Percentiles rank a stretch among this genome's conserved stretches.
Evolutionary conservation across 2,888 invertebrate genomes (phyloP).

Genomic region (Drosophila engyochracea): DNA sequence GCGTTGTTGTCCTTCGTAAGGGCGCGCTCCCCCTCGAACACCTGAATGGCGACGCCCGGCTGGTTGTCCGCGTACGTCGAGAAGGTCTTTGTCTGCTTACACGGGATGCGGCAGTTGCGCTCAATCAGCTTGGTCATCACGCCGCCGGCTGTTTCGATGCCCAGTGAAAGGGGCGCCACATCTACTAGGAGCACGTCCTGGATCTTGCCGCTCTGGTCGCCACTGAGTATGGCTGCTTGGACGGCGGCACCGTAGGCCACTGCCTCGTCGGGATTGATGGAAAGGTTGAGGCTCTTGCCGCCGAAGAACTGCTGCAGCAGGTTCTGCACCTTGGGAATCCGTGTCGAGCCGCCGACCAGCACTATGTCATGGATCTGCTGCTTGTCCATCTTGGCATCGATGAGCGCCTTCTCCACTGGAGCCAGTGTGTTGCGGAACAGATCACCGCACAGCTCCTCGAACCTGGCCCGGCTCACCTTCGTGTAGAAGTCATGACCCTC

Average conservation of each 20-base stretch:
- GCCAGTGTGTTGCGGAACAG: slow-evolving; percentile 38
- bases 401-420: slow-evolving; percentile 39
- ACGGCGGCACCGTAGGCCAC: slow-evolving; percentile 42
- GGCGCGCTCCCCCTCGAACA: slow-evolving; percentile 41
- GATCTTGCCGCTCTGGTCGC: slow-evolving; percentile 39
- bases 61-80: slow-evolving; percentile 42
- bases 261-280: slow-evolving; percentile 40
- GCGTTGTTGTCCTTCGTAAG: slow-evolving; percentile 35
- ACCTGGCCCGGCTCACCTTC: slow-evolving; percentile 88
- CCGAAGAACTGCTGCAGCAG: slow-evolving; percentile 40
- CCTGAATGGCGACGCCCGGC: slow-evolving; percentile 40
- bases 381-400: slow-evolving; percentile 44
- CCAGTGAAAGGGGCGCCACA: slow-evolving; percentile 35
- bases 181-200: slow-evolving; percentile 42
- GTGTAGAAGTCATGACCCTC: slow-evolving; percentile 41
- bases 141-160: slow-evolving; percentile 42
- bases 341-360: slow-evolving; percentile 41
- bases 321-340: slow-evolving; percentile 41
- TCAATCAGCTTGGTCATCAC: slow-evolving; percentile 41
- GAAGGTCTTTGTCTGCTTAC: slow-evolving; percentile 41
- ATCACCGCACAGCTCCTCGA: slow-evolving; percentile 90
- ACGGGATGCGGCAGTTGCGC: slow-evolving; percentile 37
- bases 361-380: slow-evolving; percentile 40
- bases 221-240: slow-evolving; percentile 41
- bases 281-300: slow-evolving; percentile 38